Evolutionary conservation across 2,797 vertebrate species (phyloP).

Genomic region (Danio aesculapii): DNA sequence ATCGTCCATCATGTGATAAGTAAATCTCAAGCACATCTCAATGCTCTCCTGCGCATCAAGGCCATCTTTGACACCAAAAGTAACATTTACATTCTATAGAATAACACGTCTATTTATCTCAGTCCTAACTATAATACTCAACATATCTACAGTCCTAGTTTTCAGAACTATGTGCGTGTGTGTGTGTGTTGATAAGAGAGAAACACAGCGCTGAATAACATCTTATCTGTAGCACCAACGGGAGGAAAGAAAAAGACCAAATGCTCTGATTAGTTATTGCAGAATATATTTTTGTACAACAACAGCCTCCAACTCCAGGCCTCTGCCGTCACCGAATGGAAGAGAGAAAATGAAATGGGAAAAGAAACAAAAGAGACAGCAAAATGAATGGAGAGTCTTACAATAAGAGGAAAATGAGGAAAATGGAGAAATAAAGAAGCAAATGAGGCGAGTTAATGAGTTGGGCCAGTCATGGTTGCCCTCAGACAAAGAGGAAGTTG

Average conservation of each 20-base stretch:
- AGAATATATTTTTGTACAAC: slow-evolving; percentile 26
- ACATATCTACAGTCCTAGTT: slow-evolving; percentile 66
- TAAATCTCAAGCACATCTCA: slow-evolving; percentile 72
- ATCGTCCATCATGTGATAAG: slow-evolving; percentile 63
- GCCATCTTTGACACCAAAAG: slow-evolving; percentile 43
- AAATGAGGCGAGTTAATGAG: slow-evolving; percentile 36
- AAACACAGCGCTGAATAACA: slow-evolving; percentile 68
- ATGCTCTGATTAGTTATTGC: slow-evolving; percentile 19
- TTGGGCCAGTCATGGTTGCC: background rate
- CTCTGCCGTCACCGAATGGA: slow-evolving; percentile 20
- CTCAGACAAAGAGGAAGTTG: slow-evolving; percentile 24
- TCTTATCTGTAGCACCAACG: slow-evolving; percentile 56
- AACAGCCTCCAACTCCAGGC: slow-evolving; percentile 8
- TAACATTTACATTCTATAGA: slow-evolving; percentile 29
- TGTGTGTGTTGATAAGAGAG: slow-evolving; percentile 67
- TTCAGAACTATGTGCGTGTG: slow-evolving; percentile 58
- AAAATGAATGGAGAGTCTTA: slow-evolving; percentile 29
- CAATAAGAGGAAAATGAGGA: slow-evolving; percentile 21
- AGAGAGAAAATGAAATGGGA: slow-evolving; percentile 18
- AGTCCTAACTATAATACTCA: slow-evolving; percentile 67
- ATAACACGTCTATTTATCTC: slow-evolving; percentile 37
- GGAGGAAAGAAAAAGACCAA: slow-evolving; percentile 45
- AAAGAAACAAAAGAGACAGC: slow-evolving; percentile 39
- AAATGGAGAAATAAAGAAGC: slow-evolving; percentile 11
- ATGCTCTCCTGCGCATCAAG: slow-evolving; percentile 53